Base-by-base conservation (phyloP, 1,140 invertebrate species). In the Belonocnema kinseyi region DNA sequence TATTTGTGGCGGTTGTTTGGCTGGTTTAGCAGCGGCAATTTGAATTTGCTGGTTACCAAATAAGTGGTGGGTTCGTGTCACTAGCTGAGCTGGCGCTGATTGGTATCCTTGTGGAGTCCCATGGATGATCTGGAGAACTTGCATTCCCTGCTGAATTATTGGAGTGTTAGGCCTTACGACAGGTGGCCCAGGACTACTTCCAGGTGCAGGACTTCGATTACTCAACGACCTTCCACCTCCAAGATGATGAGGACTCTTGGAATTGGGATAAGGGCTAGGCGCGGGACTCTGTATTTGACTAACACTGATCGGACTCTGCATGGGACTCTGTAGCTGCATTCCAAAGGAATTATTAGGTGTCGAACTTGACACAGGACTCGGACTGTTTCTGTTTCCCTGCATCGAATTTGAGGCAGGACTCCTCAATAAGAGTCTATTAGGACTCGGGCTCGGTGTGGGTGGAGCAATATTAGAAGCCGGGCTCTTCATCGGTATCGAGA, bases 11-110 rank as follows among this genome's bases (percentile, higher is more conserved):
- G 90, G 90, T 74, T 91, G 90, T 74, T 91, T 91, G 17, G 89
- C 85, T 4, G 87, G 85, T 75, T 91, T 91, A 11, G 89, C 79
- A 12, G 89, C 80, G n/a, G 89, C 88, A 50, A 91, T 91, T 86
- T 91, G 90, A 76, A 91, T 91, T 85, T 91, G 90, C 52, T 91
- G 90, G 85, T 91, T 91, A 50, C 90, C 90, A 87, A 91, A 89
- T 7, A 91, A 74, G 74, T 91, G 90, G 3, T 91, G 90, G 3
- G 89, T 88, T 21, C 90, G 82, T 19, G 90, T 89, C 0, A 90
- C 88, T 26, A 91, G 80, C 40, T 90, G 88, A 52, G 90, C 87
- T 17, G 90, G 88, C 0, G 90, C 74, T 33, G 87, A 87, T 71
- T 91, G 86, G 82, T 91, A 91, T 46, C 88, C 87, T 78, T 90